These are phyloP conservation scores for Diceros bicornis DNA, from an alignment of 2,797 vertebrate species.

Conservation along the genomic window DNA sequence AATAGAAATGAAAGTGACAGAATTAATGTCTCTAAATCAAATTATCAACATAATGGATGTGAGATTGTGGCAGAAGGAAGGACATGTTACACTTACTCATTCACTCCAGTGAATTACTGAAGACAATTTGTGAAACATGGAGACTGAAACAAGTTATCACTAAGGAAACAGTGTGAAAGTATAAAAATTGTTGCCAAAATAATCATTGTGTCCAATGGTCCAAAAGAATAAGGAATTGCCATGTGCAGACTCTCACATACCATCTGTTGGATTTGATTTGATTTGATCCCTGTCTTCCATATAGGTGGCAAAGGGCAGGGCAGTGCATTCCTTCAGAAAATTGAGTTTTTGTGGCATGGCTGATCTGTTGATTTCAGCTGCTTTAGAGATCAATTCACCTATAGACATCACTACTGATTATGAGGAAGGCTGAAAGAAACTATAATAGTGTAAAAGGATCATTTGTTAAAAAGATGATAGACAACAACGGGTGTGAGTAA, in stretches of 20 bases:
- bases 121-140: not conserved
- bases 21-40: not conserved
- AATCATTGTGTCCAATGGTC: not conserved
- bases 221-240: not conserved
- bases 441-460: not conserved
- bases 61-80: not conserved
- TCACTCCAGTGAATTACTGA: not conserved
- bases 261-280: not conserved
- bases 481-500: not conserved
- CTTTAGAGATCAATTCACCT: not conserved
- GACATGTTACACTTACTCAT: not conserved
- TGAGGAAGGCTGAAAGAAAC: constrained; percentile 22
- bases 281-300: not conserved
- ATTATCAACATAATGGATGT: not conserved
- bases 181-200: not conserved
- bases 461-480: not conserved
- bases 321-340: constrained; percentile 30
- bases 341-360: not conserved
- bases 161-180: not conserved
- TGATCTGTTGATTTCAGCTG: not conserved
- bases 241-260: not conserved
- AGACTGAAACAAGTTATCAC: not conserved
- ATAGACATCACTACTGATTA: not conserved
- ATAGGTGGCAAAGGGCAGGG: not conserved
- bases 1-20: not conserved